These are phyloP conservation scores for Tenualosa ilisha DNA, from an alignment of 2,797 vertebrate genomes.

Conservation along the genomic window DNA sequence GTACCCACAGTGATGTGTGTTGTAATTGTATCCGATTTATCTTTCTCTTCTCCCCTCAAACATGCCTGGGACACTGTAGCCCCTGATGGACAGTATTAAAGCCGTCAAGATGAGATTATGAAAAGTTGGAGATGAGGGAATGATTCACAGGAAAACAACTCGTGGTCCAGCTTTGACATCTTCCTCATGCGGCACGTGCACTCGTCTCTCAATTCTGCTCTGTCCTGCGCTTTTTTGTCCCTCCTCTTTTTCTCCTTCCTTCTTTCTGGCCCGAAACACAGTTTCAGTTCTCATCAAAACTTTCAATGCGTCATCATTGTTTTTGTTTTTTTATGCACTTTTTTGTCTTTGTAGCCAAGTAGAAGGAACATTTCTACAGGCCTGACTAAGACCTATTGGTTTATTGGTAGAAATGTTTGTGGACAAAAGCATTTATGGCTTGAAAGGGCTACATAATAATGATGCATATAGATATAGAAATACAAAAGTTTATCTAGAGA, in stretches of 20 bases:
- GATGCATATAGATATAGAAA: background rate
- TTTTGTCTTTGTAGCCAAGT: background rate
- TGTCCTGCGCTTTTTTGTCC: background rate
- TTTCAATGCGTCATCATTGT: background rate
- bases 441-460: conserved; percentile 20
- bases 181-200: background rate
- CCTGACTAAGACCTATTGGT: background rate
- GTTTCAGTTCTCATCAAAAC: background rate
- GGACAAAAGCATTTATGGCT: conserved; percentile 19
- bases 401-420: background rate
- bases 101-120: background rate
- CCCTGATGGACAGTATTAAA: conserved; percentile 11
- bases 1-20: background rate
- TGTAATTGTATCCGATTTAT: background rate
- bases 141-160: background rate
- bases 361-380: background rate
- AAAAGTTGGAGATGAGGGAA: background rate
- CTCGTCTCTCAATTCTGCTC: background rate
- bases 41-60: background rate
- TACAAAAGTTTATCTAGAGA: background rate
- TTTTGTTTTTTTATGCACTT: background rate
- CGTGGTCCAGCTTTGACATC: background rate
- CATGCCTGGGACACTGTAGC: background rate
- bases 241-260: background rate
- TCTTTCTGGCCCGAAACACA: background rate